These are phyloP conservation scores for Tupiocoris notatus DNA, from an alignment of 2,888 invertebrate genomes.

Conservation along the genomic window DNA sequence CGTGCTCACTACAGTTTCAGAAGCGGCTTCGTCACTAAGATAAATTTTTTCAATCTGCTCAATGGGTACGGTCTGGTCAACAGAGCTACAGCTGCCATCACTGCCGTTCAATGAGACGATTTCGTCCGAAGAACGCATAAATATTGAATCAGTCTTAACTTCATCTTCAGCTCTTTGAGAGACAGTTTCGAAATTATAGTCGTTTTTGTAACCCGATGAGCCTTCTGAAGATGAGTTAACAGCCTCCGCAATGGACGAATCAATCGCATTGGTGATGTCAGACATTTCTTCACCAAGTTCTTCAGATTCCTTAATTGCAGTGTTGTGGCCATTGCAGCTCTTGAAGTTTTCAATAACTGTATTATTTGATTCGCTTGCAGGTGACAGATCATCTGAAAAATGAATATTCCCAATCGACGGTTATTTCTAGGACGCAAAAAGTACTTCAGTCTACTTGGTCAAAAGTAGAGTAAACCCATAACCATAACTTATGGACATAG, in stretches of 20 bases:
- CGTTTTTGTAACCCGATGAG: background rate
- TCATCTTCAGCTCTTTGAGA: background rate
- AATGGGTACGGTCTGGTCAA: background rate
- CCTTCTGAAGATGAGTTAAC: background rate
- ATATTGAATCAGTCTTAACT: background rate
- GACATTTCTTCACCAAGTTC: background rate
- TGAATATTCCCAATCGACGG: too few relatives aligned
- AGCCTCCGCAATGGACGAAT: background rate
- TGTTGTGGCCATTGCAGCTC: background rate
- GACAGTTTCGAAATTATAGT: background rate
- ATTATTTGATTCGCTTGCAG: slow-evolving; percentile 28
- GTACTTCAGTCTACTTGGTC: too few relatives aligned
- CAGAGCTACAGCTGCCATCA: background rate
- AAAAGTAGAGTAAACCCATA: too few relatives aligned
- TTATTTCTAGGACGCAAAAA: too few relatives aligned
- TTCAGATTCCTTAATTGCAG: background rate
- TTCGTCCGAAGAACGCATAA: background rate
- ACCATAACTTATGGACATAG: too few relatives aligned
- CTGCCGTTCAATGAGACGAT: background rate
- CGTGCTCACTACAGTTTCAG: too few relatives aligned
- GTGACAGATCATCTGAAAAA: slow-evolving; percentile 28
- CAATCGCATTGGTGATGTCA: background rate
- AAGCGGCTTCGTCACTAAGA: background rate
- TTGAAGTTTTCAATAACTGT: slow-evolving; percentile 9
- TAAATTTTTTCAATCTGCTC: background rate